Evolutionary conservation across 2,888 invertebrate genomes (phyloP), one percentile per base, ranked within the genome.

Genomic region (Liodrosophila aerea): DNA sequence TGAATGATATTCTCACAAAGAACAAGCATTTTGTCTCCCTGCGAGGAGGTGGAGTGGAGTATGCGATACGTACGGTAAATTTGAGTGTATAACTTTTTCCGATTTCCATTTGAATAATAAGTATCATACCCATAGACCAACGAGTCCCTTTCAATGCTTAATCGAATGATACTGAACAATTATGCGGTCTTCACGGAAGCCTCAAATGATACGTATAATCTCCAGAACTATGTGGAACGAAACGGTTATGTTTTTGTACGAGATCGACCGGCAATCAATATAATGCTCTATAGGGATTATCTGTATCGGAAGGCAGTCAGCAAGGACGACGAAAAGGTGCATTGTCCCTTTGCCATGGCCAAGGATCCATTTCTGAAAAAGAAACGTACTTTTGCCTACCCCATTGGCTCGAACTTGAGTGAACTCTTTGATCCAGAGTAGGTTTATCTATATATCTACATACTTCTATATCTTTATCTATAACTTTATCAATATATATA

Each of bases 291-390:
- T 72, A 88, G 91, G 1, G 94, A 95, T 82, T 96, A 95, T 81
- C 89, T 92, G 57, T 91, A 89, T 45, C 87, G 90, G 11, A 94
- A 94, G 85, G 91, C 93, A 0, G 76, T 91, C 22, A 90, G 92
- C 65, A 91, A 91, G 0, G 86, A 92, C 0, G 91, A 91, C 0
- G 95, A 95, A 84, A 90, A 91, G 8, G 89, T 93, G 0, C 92
- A 95, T 47, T 96, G 96, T 84, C 94, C 94, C 0, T 96, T 93
- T 85, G 96, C 96, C 0, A 92, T 95, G 47, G 94, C 95, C 5
- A 93, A 93, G 12, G 92, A 93, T 40, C 90, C 93, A 0, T 93
- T 95, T 67, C 91, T 94, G 81, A 92, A 91, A 33, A 92, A 92
- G 67, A 92, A 92, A 15, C 92, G 95, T 59, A 94, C 94, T 0